Evolutionary conservation across 2,113 vertebrate genomes (phyloP), one percentile per base, ranked within the genome.

Genomic region (Cryptotis parvus): DNA sequence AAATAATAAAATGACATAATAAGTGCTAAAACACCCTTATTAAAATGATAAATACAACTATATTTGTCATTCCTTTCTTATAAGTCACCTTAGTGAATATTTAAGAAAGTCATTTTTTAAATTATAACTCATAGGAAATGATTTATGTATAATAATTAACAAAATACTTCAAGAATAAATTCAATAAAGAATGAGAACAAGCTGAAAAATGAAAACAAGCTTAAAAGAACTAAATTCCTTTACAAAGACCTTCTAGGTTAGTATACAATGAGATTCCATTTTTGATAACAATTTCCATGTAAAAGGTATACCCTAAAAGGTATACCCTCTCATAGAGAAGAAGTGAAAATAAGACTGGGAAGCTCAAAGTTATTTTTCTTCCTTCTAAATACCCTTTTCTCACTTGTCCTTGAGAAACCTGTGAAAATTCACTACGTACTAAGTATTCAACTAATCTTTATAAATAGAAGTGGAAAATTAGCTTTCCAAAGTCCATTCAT

Each of bases 51-150:
- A n/a, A n/a, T n/a, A n/a, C 45, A 49, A 14, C 14, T 49, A 49
- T 10, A 49, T 49, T 49, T 85, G 58, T 73, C 7, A 10, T 6
- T 55, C 66, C 49, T 84, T 74, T 65, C 76, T 49, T 49, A 49
- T 49, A 2, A 49, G 45, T 49, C 45, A 49, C 4, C 29, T 74
- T 75, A 76, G 49, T 75, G 31, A 90, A 73, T 89, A 77, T 87
- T 72, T 87, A 77, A 89, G 39, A 80, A 92, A 93, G 41, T 4
- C 33, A 63, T 86, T 84, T n/a, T 58, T 83, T 94, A 89, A 87
- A 89, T 78, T 70, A 74, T 52, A 92, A 78, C 66, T 65, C 49
- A 87, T 43, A 22, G 29, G 83, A 82, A 85, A 66, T 83, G 37
- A 83, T 73, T 75, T 41, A 29, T 91, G 92, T 92, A 84, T 78